Conservation (phyloP, 1,140 invertebrate genomes). For the Orchesella cincta region DNA sequence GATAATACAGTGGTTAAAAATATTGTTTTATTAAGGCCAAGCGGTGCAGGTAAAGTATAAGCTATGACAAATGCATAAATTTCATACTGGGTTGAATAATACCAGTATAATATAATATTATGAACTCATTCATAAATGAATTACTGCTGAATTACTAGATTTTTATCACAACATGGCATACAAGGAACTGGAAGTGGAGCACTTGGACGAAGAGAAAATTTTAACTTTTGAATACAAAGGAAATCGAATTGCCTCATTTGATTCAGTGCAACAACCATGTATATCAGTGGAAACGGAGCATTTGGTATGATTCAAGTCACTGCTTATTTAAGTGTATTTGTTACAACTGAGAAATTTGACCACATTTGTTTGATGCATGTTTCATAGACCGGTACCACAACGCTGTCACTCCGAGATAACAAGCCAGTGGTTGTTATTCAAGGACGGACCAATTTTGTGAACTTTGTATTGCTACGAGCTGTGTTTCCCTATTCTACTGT, state of each 20-base stretch:
- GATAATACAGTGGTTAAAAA: not conserved
- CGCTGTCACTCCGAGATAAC: conserved; percentile 5
- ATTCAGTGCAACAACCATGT: not conserved
- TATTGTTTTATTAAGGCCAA: not conserved
- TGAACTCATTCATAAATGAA: not conserved
- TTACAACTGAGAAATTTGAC: not conserved
- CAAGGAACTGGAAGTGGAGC: not conserved
- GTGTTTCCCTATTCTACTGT: not conserved
- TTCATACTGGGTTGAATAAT: not conserved
- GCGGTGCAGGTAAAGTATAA: not conserved
- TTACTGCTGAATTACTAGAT: not conserved
- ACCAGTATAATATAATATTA: not conserved
- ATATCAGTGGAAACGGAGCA: conserved; percentile 16
- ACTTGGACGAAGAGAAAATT: not conserved
- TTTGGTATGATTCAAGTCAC: not conserved
- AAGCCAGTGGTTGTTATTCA: conserved; percentile 4
- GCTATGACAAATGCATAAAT: not conserved
- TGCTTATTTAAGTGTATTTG: not conserved
- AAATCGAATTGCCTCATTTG: conserved; percentile 5
- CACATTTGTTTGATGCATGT: not conserved
- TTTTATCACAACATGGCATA: conserved; percentile 11
- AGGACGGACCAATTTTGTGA: not conserved
- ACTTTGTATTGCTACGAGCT: not conserved
- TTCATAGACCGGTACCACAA: not conserved
- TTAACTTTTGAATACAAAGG: not conserved